These are phyloP conservation scores for Masnerella sp. DNA, from an alignment of 2,888 invertebrate genomes.

Conservation along the genomic window DNA sequence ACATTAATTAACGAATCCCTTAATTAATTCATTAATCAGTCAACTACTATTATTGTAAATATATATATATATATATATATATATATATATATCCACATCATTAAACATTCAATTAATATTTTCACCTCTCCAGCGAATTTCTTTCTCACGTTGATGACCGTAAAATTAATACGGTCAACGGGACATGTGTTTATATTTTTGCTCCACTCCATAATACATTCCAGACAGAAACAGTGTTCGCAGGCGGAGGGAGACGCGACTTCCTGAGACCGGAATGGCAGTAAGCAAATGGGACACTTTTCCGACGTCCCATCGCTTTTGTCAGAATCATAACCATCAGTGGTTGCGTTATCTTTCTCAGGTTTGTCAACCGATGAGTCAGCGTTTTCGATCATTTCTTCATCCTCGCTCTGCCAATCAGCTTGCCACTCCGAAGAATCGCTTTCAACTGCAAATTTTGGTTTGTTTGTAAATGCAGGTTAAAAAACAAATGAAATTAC, in stretches of 20 bases:
- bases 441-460: no score
- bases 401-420: no score
- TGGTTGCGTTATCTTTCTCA: no score
- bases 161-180: conserved; percentile 90
- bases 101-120: no score
- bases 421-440: no score
- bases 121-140: conserved; percentile 82
- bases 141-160: conserved; percentile 85
- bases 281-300: conserved; percentile 94
- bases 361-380: no score
- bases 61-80: background rate
- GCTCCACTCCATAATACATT: conserved; percentile 96
- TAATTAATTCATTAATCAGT: no score
- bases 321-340: conserved; percentile 78
- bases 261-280: conserved; percentile 87
- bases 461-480: no score
- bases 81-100: no score
- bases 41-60: no score
- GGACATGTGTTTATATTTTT: conserved; percentile 97
- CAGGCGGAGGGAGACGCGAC: conserved; percentile 92
- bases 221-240: conserved; percentile 93
- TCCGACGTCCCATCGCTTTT: conserved; percentile 86
- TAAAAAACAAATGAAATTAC: no score
- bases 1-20: background rate
- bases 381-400: no score